phyloP scores from a whole-genome alignment of 2,113 vertebrate species.

The Oryzias woworae region DNA sequence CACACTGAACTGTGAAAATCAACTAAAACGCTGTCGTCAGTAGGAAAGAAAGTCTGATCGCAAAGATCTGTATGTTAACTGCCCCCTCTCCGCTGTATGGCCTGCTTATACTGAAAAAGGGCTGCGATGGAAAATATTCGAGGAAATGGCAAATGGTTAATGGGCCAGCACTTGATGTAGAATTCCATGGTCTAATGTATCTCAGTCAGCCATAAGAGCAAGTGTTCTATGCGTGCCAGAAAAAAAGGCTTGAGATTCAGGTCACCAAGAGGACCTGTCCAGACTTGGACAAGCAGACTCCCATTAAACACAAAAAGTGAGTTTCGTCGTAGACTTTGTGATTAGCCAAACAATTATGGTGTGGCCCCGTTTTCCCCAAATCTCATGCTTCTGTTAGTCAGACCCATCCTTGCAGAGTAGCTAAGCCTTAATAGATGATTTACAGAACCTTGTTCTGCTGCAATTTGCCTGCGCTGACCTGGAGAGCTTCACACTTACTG shows the following conservation, averaged over 20 bases:
- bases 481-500: constrained; percentile 24
- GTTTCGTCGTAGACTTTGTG: no score
- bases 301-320: neutral
- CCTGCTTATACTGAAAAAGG: constrained; percentile 35
- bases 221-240: constrained; percentile 61
- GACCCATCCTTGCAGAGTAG: neutral
- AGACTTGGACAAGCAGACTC: constrained; percentile 21
- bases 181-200: constrained; percentile 77
- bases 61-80: neutral
- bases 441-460: constrained; percentile 21
- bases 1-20: constrained; percentile 13
- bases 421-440: constrained; percentile 22
- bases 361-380: neutral
- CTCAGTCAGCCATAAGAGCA: constrained; percentile 69
- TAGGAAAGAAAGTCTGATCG: neutral
- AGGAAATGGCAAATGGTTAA: constrained; percentile 75
- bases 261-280: constrained; percentile 61
- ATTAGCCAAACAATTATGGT: neutral
- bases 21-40: neutral
- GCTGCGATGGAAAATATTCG: constrained; percentile 71
- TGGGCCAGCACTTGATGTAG: constrained; percentile 72
- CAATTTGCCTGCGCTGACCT: constrained; percentile 36
- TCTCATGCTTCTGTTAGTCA: constrained; percentile 1
- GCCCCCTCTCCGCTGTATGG: no score
- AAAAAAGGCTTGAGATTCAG: constrained; percentile 54